Conservation (phyloP, 2,797 vertebrate species). For the Chelmon rostratus region DNA sequence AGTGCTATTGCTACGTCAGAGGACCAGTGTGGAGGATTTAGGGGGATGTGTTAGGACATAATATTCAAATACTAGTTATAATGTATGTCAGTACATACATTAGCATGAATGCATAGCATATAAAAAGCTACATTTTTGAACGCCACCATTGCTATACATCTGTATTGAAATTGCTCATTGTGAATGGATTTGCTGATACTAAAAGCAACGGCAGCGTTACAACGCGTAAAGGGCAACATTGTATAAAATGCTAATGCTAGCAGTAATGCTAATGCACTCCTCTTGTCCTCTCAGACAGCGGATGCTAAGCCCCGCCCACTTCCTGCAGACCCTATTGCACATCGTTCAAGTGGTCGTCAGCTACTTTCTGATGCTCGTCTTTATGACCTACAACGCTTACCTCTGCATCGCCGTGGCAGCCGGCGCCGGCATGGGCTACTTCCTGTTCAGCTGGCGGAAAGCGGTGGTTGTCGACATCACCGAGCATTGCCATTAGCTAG, state of each 20-base stretch:
- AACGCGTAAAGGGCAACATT: background rate
- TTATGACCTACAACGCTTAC: conserved; percentile 99
- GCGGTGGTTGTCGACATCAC: conserved; percentile 98
- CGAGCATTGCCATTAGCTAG: conserved; percentile 93
- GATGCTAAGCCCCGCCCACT: conserved; percentile 94
- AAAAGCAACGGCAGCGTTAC: background rate
- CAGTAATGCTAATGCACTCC: background rate
- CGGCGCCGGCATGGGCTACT: conserved; percentile 94
- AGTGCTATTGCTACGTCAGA: no score
- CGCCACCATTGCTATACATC: no score
- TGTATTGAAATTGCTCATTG: background rate
- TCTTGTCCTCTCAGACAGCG: conserved; percentile 86
- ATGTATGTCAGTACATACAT: no score
- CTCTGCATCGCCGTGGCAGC: conserved; percentile 95
- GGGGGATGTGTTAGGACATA: no score
- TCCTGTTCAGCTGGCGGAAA: conserved; percentile 98
- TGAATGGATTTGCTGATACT: background rate
- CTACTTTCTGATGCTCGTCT: conserved; percentile 98
- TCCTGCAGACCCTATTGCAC: conserved; percentile 94
- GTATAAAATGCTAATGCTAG: background rate
- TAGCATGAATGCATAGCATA: background rate
- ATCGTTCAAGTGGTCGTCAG: conserved; percentile 95
- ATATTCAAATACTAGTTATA: no score
- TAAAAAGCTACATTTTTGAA: background rate
- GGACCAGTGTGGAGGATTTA: no score